phyloP scores from a whole-genome alignment of 2,888 invertebrate genomes.

The Scrobipalpa atriplicella region DNA sequence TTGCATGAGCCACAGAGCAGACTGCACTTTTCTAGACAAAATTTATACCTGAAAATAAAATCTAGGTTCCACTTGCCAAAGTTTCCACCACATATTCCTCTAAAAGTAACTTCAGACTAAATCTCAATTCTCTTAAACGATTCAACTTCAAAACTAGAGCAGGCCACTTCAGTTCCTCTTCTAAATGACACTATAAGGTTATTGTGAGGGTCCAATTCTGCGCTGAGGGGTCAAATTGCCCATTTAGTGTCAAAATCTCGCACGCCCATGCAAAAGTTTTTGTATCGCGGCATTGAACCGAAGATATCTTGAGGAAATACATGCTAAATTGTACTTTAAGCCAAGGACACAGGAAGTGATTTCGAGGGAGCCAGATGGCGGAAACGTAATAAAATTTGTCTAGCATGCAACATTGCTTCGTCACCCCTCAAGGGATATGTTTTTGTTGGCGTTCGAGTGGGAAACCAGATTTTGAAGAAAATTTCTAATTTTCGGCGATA shows the following conservation, averaged over 20 bases:
- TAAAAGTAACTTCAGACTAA: constrained; percentile 1
- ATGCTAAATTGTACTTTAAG: background rate
- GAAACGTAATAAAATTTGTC: constrained; percentile 58
- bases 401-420: constrained; percentile 61
- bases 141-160: constrained; percentile 15
- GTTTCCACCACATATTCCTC: constrained; percentile 9
- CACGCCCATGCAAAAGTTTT: constrained; percentile 33
- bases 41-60: constrained; percentile 16
- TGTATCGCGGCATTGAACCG: constrained; percentile 47
- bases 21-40: background rate
- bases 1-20: background rate
- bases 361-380: constrained; percentile 4
- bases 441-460: constrained; percentile 27
- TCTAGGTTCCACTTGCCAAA: constrained; percentile 16
- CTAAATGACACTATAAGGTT: constrained; percentile 19
- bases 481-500: background rate
- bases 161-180: constrained; percentile 18
- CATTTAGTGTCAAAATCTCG: constrained; percentile 52
- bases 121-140: constrained; percentile 16
- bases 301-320: constrained; percentile 32
- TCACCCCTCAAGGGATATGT: constrained; percentile 55
- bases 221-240: constrained; percentile 47
- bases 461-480: background rate
- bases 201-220: constrained; percentile 32
- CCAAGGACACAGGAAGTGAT: background rate